Percentiles rank a stretch among this genome's conserved stretches.
Conservation (phyloP, 2,113 vertebrate genomes). For the Apodemus speciosus region DNA sequence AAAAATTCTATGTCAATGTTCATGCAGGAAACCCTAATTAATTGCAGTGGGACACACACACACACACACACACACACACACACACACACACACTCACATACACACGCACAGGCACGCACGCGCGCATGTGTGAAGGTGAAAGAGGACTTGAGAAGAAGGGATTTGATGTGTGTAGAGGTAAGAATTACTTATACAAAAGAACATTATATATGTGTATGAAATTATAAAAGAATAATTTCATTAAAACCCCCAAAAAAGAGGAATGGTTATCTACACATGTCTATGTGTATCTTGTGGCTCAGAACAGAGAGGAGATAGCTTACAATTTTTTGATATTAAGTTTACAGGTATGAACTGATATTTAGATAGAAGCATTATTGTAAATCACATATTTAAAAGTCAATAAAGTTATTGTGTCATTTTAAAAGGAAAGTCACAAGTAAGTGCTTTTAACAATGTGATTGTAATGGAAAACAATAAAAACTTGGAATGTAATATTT, state of each 20-base stretch:
- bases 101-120: too few species aligned
- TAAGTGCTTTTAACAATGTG: neutral
- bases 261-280: neutral
- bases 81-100: neutral
- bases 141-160: neutral
- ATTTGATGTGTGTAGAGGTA: neutral
- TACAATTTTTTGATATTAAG: neutral
- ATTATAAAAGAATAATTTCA: neutral
- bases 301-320: neutral
- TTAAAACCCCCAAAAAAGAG: neutral
- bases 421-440: neutral
- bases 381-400: neutral
- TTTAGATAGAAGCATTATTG: neutral
- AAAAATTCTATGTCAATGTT: neutral
- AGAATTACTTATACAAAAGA: neutral
- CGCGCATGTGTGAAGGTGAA: too few species aligned
- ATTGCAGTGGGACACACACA: neutral
- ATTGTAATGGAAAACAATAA: neutral
- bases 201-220: neutral
- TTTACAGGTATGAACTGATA: neutral
- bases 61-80: neutral
- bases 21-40: neutral
- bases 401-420: neutral
- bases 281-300: neutral
- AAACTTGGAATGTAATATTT: slow-evolving; percentile 27